These are phyloP conservation scores for Drosophila nikananu DNA, from an alignment of 1,140 invertebrate species.

Conservation along the genomic window DNA sequence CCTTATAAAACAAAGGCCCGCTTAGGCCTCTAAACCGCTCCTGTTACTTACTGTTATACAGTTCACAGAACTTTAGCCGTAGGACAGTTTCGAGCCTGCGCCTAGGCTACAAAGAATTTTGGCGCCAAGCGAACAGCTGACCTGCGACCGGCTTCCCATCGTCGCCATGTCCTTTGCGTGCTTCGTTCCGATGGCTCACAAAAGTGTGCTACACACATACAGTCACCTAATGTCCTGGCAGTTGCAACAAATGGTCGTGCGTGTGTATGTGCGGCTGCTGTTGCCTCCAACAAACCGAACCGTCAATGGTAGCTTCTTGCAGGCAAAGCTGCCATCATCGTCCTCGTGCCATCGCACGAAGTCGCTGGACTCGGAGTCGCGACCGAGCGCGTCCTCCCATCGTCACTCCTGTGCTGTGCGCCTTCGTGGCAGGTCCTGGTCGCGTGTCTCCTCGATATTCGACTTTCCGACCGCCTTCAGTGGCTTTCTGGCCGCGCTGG, in stretches of 20 bases:
- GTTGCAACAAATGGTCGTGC: conserved; percentile 51
- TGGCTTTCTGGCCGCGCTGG: conserved; percentile 63
- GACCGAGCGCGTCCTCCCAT: conserved; percentile 43
- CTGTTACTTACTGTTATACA: conserved; percentile 51
- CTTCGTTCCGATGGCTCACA: conserved; percentile 9
- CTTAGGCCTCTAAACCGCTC: conserved; percentile 7
- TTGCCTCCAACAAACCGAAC: conserved; percentile 29
- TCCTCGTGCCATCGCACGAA: conserved; percentile 69
- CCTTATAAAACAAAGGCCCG: background rate
- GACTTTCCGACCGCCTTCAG: conserved; percentile 48
- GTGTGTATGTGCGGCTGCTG: conserved; percentile 28
- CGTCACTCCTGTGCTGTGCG: conserved; percentile 44
- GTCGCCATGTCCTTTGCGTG: conserved; percentile 11
- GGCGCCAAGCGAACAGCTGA: conserved; percentile 74
- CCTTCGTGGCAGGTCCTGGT: conserved; percentile 54
- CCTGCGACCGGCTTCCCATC: conserved; percentile 28
- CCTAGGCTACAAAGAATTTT: conserved; percentile 53
- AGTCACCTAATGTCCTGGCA: background rate
- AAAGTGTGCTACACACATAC: conserved; percentile 59
- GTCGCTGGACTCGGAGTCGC: conserved; percentile 34
- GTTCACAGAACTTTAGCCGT: conserved; percentile 9
- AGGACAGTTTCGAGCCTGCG: conserved; percentile 63
- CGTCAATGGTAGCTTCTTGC: conserved; percentile 76
- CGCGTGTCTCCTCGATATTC: conserved; percentile 31
- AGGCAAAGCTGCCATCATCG: conserved; percentile 77